phyloP scores from a whole-genome alignment of 2,888 invertebrate species.

The Melikaiella ostensackeni region DNA sequence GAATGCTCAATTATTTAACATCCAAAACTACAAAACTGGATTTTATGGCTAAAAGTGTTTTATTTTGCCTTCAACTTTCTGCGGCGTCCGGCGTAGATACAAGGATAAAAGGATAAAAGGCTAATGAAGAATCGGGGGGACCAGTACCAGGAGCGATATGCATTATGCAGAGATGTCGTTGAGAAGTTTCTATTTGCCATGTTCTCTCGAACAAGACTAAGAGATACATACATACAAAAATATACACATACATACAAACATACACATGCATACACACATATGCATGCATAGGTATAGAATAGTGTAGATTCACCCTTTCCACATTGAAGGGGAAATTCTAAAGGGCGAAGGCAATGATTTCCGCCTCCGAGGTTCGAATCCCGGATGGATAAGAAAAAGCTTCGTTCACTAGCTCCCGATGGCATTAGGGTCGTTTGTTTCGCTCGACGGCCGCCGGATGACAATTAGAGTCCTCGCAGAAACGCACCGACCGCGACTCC shows the following conservation, averaged over 20 bases:
- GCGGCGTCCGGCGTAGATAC: constrained; percentile 46
- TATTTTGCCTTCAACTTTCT: not conserved
- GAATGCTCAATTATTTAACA: too few relatives aligned
- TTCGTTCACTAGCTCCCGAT: constrained; percentile 40
- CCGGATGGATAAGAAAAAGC: constrained; percentile 46
- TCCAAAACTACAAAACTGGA: too few relatives aligned
- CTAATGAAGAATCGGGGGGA: constrained; percentile 64
- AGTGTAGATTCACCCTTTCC: not conserved
- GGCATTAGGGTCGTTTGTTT: constrained; percentile 49
- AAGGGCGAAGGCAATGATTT: constrained; percentile 47
- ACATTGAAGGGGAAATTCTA: constrained; percentile 41
- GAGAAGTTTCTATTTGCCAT: constrained; percentile 65
- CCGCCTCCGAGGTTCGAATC: constrained; percentile 41
- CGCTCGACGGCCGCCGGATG: constrained; percentile 43
- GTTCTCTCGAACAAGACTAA: not conserved
- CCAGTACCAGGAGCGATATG: constrained; percentile 54
- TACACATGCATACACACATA: not conserved
- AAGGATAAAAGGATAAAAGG: constrained; percentile 63
- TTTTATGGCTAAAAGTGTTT: not conserved
- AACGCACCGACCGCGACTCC: constrained; percentile 40
- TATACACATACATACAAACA: not conserved
- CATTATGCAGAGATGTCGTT: constrained; percentile 68
- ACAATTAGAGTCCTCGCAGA: constrained; percentile 40
- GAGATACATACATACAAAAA: not conserved
- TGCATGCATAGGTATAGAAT: not conserved